Conservation (phyloP, 2,113 vertebrate species). For the Bos indicus region DNA sequence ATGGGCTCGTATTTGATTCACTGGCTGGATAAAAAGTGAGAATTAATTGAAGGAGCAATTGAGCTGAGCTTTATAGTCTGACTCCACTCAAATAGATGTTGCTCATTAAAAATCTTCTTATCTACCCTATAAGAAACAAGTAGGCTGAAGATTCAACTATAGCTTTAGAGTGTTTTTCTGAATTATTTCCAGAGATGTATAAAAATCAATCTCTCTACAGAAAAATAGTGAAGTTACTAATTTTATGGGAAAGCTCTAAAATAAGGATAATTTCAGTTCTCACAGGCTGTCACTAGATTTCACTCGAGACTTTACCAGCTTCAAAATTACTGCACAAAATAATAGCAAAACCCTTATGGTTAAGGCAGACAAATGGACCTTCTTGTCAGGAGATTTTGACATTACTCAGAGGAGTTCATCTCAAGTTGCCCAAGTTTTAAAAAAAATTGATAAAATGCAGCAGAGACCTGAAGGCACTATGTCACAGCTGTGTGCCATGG, state of each 20-base stretch:
- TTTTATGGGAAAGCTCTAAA: conserved; percentile 65
- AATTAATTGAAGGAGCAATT: not conserved
- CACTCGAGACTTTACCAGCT: not conserved
- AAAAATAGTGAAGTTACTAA: conserved; percentile 68
- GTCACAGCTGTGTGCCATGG: not conserved
- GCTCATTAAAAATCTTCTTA: conserved; percentile 64
- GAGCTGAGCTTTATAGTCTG: conserved; percentile 43
- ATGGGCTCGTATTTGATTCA: not conserved
- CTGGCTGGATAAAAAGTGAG: not conserved
- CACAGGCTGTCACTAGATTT: conserved; percentile 30
- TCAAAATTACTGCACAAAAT: not conserved
- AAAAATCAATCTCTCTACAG: conserved; percentile 63
- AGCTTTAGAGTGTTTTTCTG: conserved; percentile 54
- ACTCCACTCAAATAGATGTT: conserved; percentile 57
- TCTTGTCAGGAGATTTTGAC: not conserved
- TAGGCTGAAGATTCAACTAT: conserved; percentile 27
- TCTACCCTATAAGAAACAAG: conserved; percentile 40
- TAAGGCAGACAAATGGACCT: not conserved
- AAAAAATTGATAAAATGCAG: not conserved
- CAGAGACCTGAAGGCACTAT: not conserved
- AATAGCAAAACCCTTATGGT: not conserved
- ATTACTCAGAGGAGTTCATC: not conserved
- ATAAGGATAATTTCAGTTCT: conserved; percentile 45
- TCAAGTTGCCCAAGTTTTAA: not conserved
- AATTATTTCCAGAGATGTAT: conserved; percentile 58